Percentiles rank a stretch among this genome's conserved stretches.
These are phyloP conservation scores for Microtus obscurus DNA, from an alignment of 2,797 vertebrate species.

Conservation along the genomic window DNA sequence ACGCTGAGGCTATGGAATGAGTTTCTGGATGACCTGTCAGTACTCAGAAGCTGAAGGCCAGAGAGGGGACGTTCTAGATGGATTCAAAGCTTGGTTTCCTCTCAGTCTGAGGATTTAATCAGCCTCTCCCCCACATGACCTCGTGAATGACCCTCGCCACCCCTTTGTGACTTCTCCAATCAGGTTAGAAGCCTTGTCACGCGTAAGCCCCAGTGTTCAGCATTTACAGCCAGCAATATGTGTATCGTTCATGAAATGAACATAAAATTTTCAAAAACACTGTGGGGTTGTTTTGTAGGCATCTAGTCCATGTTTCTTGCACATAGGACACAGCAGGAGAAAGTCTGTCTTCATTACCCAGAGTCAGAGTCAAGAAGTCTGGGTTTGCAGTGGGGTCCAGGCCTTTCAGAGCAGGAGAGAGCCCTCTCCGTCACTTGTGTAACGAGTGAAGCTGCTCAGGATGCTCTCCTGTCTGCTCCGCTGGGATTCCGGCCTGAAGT, in stretches of 20 bases:
- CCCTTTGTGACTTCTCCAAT: neutral
- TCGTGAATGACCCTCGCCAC: neutral
- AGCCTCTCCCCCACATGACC: too few species aligned
- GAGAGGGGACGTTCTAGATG: neutral
- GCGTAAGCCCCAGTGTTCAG: neutral
- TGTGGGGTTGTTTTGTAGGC: neutral
- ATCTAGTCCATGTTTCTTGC: neutral
- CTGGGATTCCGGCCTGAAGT: conserved; percentile 18
- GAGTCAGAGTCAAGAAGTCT: neutral
- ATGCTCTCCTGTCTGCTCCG: conserved; percentile 77
- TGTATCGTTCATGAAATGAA: neutral
- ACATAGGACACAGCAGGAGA: neutral
- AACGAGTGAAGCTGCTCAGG: conserved; percentile 81
- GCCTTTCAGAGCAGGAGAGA: conserved; percentile 79
- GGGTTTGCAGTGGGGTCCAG: neutral
- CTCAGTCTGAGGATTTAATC: neutral
- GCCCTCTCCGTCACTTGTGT: conserved; percentile 82
- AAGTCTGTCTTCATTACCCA: neutral
- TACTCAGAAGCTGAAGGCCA: neutral
- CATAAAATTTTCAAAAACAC: neutral
- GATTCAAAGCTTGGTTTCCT: neutral
- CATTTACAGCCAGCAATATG: neutral
- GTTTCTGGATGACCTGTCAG: neutral
- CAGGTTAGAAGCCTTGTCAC: neutral
- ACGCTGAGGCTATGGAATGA: neutral